Evolutionary conservation across 1,140 invertebrate genomes (phyloP), one percentile per base, ranked within the genome.

Genomic region (Saxidomus purpurata): DNA sequence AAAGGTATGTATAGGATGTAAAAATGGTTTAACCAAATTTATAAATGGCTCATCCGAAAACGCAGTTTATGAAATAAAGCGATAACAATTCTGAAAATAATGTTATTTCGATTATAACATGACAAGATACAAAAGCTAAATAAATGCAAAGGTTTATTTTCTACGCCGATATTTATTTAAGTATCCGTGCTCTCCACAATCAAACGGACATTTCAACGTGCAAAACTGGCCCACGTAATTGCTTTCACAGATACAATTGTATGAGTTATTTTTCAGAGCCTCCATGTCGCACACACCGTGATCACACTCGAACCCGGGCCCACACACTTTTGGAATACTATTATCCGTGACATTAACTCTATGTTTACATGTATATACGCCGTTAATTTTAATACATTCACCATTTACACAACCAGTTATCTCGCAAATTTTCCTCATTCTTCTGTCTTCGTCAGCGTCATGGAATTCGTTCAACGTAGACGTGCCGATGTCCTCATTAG

Each of bases 211-310:
- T 43, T 79, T 86, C 28, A 92, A 67, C 3, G 90, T 79, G 90
- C 94, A 94, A 36, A 92, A 92, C 0, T 89, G 87, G 22, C 94
- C 94, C 17, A 90, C 90, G 85, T 91, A 94, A 0, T 89, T 91
- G 0, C 61, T 59, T 13, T 92, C 89, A 81, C 94, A 94, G 0
- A 92, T 76, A 90, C 94, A 94, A 19, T 69, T 87, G 71, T 89
- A 90, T 3, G 55, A 63, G 19, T 67, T 61, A 4, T 31, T 85
- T 28, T 52, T 38, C 17, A 67, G 55, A 17, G 49, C 67, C 67
- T 82, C 36, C n/a, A 82, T 55, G 69, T 89, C 55, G 28, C 91
- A 92, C 47, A 87, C 80, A 43, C 91, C 91, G 76, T 90, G 80
- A 47, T 88, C 71, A 84, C 91, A 92, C 28, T 17, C 40, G 38